Evolutionary conservation across 2,888 invertebrate species (phyloP).

Genomic region (Trissoscelio sp.): DNA sequence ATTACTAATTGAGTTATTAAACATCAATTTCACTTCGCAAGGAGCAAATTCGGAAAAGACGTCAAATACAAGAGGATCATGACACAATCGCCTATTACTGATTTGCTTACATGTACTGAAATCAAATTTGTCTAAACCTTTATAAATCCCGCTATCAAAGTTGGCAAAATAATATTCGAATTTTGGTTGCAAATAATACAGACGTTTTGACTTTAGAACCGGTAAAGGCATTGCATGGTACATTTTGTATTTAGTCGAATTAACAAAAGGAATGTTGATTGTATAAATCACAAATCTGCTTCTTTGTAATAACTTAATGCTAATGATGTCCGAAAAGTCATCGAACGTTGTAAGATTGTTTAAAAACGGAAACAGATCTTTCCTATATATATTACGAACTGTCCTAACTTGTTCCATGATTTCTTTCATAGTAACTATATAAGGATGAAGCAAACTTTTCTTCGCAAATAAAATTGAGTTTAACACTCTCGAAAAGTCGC

Average conservation of each 20-base stretch:
- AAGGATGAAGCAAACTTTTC: not conserved
- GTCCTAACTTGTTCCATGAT: not conserved
- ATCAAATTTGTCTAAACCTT: too few relatives aligned
- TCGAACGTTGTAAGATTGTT: conserved; percentile 9
- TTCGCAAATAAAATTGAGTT: conserved; percentile 1
- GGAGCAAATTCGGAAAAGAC: not conserved
- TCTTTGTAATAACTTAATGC: not conserved
- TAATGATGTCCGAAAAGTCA: not conserved
- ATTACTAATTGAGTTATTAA: not conserved
- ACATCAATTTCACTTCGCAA: conserved; percentile 14
- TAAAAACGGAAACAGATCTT: not conserved
- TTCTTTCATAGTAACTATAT: not conserved
- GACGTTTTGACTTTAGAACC: not conserved
- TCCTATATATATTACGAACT: not conserved
- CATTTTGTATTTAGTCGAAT: not conserved
- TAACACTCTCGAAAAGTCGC: not conserved
- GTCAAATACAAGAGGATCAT: not conserved
- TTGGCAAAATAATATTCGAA: conserved; percentile 1
- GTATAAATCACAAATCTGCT: not conserved
- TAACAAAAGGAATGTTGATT: conserved; percentile 2
- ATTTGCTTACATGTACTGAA: not conserved
- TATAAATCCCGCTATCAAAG: not conserved
- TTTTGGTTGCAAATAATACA: not conserved
- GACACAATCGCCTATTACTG: not conserved
- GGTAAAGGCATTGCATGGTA: conserved; percentile 12